Evolutionary conservation across 2,888 invertebrate genomes (phyloP).

Genomic region (Xylophagus ater): DNA sequence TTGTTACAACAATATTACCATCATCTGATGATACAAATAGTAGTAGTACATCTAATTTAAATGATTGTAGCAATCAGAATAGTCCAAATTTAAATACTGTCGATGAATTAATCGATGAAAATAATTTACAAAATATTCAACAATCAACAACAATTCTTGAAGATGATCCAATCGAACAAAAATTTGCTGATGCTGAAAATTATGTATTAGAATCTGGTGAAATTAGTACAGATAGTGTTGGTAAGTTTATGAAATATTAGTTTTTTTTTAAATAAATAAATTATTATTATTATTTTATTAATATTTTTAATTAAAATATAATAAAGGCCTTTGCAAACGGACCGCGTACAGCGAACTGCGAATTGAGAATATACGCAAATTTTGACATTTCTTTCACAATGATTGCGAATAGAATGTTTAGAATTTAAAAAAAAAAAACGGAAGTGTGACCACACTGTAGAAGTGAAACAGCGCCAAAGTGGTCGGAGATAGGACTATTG

Average conservation of each 20-base stretch:
- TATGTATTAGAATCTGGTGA: conserved; percentile 59
- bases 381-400: too few species aligned
- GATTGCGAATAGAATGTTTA: too few species aligned
- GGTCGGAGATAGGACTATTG: too few species aligned
- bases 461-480: too few species aligned
- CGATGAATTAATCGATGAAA: conserved; percentile 26
- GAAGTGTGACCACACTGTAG: too few species aligned
- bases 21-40: conserved; percentile 24
- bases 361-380: too few species aligned
- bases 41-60: conserved; percentile 34
- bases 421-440: too few species aligned
- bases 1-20: conserved; percentile 20
- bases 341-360: too few species aligned
- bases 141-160: conserved; percentile 31
- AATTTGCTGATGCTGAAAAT: conserved; percentile 68
- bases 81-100: conserved; percentile 17
- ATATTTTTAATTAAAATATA: too few species aligned
- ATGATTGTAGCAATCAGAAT: conserved; percentile 24
- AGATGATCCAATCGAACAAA: conserved; percentile 49
- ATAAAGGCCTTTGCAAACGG: too few species aligned
- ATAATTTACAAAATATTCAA: conserved; percentile 32
- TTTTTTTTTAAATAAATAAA: neutral
- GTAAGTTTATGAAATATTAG: conserved; percentile 18
- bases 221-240: conserved; percentile 36
- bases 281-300: too few species aligned